phyloP scores from a whole-genome alignment of 2,797 vertebrate genomes.

The Labeo calbasu region DNA sequence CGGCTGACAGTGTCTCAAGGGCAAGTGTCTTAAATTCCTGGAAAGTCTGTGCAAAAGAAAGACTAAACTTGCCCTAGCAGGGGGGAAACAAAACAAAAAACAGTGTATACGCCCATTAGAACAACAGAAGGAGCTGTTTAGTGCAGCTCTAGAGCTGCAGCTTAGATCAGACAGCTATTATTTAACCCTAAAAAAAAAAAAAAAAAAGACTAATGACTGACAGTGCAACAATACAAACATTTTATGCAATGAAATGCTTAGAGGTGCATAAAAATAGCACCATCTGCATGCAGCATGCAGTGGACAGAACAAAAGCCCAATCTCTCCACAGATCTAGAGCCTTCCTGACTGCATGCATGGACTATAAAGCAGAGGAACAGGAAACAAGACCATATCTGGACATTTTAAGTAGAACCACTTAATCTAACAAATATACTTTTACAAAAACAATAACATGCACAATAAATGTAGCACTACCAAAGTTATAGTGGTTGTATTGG shows the following conservation, averaged over 20 bases:
- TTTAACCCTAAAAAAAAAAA: background rate
- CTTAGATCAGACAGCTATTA: background rate
- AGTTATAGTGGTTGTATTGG: background rate
- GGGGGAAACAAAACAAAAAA: background rate
- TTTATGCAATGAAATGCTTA: background rate
- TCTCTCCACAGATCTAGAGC: background rate
- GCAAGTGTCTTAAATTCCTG: background rate
- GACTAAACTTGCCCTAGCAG: background rate
- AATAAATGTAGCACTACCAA: background rate
- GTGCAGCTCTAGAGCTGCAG: background rate
- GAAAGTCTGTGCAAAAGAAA: background rate
- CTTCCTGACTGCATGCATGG: background rate
- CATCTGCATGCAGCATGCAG: background rate
- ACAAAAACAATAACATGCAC: background rate
- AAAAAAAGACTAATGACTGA: background rate
- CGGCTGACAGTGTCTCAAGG: background rate
- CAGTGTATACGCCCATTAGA: no score
- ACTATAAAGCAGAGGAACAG: background rate
- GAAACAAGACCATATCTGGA: background rate
- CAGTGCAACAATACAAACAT: no score
- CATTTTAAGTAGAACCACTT: background rate
- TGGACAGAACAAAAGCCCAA: background rate
- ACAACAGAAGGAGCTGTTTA: background rate
- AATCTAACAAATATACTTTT: background rate
- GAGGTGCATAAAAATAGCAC: background rate